Conservation (phyloP, 2,113 vertebrate species). For the Herpetotheres cachinnans region DNA sequence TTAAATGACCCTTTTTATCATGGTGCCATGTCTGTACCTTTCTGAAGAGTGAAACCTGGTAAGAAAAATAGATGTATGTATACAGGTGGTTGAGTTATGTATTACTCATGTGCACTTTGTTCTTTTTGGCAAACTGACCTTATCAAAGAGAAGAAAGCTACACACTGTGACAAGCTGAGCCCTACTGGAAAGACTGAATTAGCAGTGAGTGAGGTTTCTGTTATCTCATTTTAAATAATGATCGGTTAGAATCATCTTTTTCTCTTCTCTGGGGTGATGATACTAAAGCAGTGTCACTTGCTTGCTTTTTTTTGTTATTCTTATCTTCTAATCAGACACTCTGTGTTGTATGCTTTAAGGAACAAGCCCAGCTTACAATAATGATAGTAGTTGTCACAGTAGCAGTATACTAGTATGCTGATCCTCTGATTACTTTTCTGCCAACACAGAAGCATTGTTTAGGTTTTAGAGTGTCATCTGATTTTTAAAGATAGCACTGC, state of each 20-base stretch:
- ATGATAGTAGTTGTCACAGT: background rate
- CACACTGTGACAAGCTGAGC: conserved; percentile 60
- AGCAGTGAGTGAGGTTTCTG: background rate
- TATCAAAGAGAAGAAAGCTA: conserved; percentile 72
- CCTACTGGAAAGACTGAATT: conserved; percentile 52
- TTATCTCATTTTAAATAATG: conserved; percentile 45
- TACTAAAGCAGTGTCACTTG: background rate
- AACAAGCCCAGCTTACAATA: background rate
- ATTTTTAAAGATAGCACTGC: background rate
- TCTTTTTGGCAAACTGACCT: conserved; percentile 77
- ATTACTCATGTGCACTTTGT: conserved; percentile 72
- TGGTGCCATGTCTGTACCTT: conserved; percentile 74
- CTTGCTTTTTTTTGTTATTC: background rate
- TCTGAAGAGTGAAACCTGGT: conserved; percentile 73
- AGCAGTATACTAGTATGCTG: background rate
- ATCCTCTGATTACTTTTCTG: background rate
- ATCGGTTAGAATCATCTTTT: conserved; percentile 10
- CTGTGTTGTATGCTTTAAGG: background rate
- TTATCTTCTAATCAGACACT: background rate
- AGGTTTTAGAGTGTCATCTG: background rate
- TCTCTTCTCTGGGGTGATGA: background rate
- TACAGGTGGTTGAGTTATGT: conserved; percentile 78
- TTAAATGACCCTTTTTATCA: conserved; percentile 86
- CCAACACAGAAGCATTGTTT: background rate
- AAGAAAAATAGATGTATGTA: conserved; percentile 77